Evolutionary conservation across 2,113 vertebrate species (phyloP), one percentile per base, ranked within the genome.

Genomic region (Triplophysa siluroides): DNA sequence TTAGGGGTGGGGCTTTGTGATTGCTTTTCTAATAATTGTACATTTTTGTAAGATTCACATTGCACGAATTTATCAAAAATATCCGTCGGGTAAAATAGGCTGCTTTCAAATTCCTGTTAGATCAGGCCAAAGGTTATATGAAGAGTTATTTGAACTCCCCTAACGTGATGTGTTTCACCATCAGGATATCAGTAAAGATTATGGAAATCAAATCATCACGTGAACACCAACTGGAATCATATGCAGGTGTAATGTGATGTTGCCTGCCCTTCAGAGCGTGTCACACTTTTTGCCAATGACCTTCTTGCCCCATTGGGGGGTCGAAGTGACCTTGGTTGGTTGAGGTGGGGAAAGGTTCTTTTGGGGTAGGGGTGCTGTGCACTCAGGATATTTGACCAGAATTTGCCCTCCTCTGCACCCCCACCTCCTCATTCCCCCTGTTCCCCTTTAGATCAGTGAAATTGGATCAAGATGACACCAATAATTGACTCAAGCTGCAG

Each of bases 401-500:
- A 85, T 95, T 96, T 94, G 90, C 93, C 96, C 94, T 91, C 91
- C 85, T 43, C 75, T 18, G 61, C 75, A 90, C 85, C 90, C 85
- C 87, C 92, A 90, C 88, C 89, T 89, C 92, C 88, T 87, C 87
- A 90, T 91, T 89, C 91, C 90, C 91, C 88, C 29, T 87, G 89
- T 90, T 95, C 92, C 93, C 93, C 92, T 93, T 95, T 92, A 94
- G 95, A 96, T 96, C 97, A 95, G 98, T 98, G 96, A 94, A 98
- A 99, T 99, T 99, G 96, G 95, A 97, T 98, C 97, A 98, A 98
- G 96, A 99, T 99, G 97, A 99, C 95, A 98, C 96, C 95, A 96
- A 96, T 98, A 99, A 99, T 99, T 98, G 96, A 93, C 95, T 96
- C 97, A 98, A 98, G 97, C 96, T 99, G 97, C 92, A 80, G 92